Conservation (phyloP, 92 coral and sea anemone genomes). For the Porites evermanni region DNA sequence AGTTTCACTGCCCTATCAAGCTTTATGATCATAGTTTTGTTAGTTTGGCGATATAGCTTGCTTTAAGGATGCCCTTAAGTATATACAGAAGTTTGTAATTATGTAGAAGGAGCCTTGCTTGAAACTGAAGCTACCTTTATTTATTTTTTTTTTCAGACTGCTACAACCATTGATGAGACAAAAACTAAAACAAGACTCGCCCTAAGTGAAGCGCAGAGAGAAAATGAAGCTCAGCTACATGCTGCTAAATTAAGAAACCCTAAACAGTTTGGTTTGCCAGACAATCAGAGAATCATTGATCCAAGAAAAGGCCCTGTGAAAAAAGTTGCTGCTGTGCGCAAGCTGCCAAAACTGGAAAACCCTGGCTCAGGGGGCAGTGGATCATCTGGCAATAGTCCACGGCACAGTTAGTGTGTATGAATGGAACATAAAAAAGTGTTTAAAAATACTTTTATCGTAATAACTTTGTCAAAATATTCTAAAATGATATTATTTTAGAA, state of each 20-base stretch:
- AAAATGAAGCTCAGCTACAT: constrained; percentile 80
- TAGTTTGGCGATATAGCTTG: no score
- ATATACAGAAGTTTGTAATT: no score
- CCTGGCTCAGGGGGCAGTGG: constrained; percentile 74
- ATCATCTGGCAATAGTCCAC: constrained; percentile 44
- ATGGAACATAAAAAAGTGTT: not conserved
- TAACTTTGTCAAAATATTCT: no score
- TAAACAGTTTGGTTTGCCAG: constrained; percentile 90
- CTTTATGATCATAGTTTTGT: no score
- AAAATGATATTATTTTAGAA: no score
- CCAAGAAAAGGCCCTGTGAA: constrained; percentile 95
- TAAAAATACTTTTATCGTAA: no score
- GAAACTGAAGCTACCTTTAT: not conserved
- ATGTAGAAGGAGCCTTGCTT: no score
- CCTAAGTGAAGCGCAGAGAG: constrained; percentile 83
- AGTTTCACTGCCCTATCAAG: no score
- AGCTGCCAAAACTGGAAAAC: constrained; percentile 86
- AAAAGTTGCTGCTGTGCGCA: constrained; percentile 92
- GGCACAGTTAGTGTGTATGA: constrained; percentile 3
- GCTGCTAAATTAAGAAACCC: constrained; percentile 36
- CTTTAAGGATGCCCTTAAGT: no score
- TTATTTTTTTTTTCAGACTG: constrained; percentile 53
- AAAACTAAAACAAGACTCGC: constrained; percentile 88
- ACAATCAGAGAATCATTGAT: constrained; percentile 96
- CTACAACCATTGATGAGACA: constrained; percentile 90